Evolutionary conservation across 2,888 invertebrate genomes (phyloP), one percentile per base, ranked within the genome.

Genomic region (Zygothrica quintamaculata): DNA sequence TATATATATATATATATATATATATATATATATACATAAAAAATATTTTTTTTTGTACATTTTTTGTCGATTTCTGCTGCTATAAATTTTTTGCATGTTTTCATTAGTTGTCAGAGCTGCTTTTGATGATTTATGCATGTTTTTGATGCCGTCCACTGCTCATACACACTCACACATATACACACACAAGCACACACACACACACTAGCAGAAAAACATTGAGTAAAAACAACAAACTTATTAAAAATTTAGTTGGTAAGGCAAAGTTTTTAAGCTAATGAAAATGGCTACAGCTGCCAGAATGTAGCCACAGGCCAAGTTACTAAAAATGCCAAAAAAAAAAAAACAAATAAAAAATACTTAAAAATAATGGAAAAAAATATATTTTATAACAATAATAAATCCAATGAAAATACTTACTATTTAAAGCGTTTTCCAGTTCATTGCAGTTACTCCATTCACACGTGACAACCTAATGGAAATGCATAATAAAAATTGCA

Each of bases 81-180:
- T 60, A 81, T 85, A 81, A 77, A 85, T 81, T 81, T 81, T 29
- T 65, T 85, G 76, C 79, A 84, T 77, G 84, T 86, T 82, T 82
- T 82, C 87, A 82, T 86, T 86, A 84, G 86, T 84, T 82, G 81
- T 80, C 81, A 74, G 81, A 71, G 61, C 59, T 65, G 84, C 82
- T 77, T 85, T 86, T 84, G 84, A 77, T 82, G 82, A 82, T 82
- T 82, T 82, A 82, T 82, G 82, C 84, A 80, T 86, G 82, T 76
- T 84, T 82, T 82, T 74, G 77, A 76, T 72, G 74, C 65, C 60
- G 37, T 59, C 44, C 65, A 52, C 52, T 69, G 25, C 47, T 29
- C 43, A 56, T 33, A 8, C 26, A 15, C 16, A 36, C 33, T 43
- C 26, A 42, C 13, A 44, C 25, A 39, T 22, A 22, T 11, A 26